Base-by-base conservation (phyloP, 1,140 invertebrate genomes). In the Trissolcus basalis region DNA sequence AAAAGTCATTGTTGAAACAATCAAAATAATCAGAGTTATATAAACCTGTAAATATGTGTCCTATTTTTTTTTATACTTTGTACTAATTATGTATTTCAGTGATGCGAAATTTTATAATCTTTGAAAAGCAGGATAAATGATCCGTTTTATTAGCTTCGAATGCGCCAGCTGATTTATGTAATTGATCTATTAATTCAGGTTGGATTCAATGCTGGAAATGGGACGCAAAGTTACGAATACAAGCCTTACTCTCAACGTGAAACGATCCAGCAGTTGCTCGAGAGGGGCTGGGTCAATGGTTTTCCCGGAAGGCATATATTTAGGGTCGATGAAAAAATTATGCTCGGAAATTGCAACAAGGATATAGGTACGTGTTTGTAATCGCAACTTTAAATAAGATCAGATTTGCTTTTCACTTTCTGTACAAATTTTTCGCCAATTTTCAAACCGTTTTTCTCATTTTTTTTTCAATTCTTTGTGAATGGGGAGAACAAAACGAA, bases 131-230 rank as follows among this genome's bases (percentile, higher is more conserved):
- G 1, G 4, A 16, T 16, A 16, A 19, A 49, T 19, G 10, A 3
- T 3, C n/a, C 11, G n/a, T 44, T 44, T 44, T 39, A n/a, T 39
- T 11, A 11, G 9, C 9, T 4, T 44, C 27, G 49, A 47, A 47
- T 33, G 64, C 69, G 35, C 36, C 19, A 48, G 59, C 27, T 51
- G 36, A 67, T 68, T 75, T 48, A 67, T 59, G 19, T 50, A 58
- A 65, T 61, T 50, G 16, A 44, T 11, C 8, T 43, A 61, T 68
- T 51, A 36, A 81, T 87, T 73, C 79, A 96, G 95, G 92, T 98
- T 80, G 97, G 97, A 36, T 98, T 98, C 87, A 98, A 98, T 83
- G 96, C 94, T 53, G 97, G 97, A 58, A 98, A 98, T 82, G 96
- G 95, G 11, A 98, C 96, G 0, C 91, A 93, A 82, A 93, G 93